Base-by-base conservation (phyloP, 1,140 invertebrate genomes). In the Rhynchophorus ferrugineus region DNA sequence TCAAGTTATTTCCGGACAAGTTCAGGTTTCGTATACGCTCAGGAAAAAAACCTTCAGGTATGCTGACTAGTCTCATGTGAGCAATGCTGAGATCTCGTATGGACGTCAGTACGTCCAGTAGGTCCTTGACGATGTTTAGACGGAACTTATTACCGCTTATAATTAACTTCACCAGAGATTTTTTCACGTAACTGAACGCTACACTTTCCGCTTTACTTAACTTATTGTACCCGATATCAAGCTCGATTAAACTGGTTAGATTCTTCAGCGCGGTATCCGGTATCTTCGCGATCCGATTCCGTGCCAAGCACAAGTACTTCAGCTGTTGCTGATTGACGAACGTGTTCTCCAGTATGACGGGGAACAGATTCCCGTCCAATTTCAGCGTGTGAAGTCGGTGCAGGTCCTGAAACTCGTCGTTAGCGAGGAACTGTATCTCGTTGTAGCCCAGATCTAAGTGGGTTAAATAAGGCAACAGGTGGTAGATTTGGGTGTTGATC, bases 391-490 rank as follows among this genome's bases (percentile, higher is more conserved):
- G 78, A 33, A 91, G 69, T 52, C 76, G 77, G 60, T 78, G 79
- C 48, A 87, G 71, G 62, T 83, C 81, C 49, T 75, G 75, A 61
- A 87, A 86, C 62, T 84, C 82, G 61, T 88, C 85, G 14, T 81
- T 71, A 54, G 79, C 78, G 38, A 91, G 69, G 69, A 86, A 86
- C 68, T 85, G 84, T 59, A 91, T 83, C 56, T 78, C 68, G 63
- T 91, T 91, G 62, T 85, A 73, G 34, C 85, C 82, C 58, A 91
- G 73, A 70, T 89, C 85, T 46, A 91, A 71, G 59, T 80, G 76
- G 56, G 77, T 76, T 48, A 87, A 68, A 58, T 78, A 78, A 49
- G 82, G 75, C 52, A 85, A 76, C 54, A 85, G 73, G 66, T 83
- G 81, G 70, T 85, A 89, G 57, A 87, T 76, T 63, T 84, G 80